A percentile compares a stretch with the other conserved stretches of the same genome.
Evolutionary conservation across 2,797 vertebrate genomes (phyloP).

Genomic region (Channa striata): DNA sequence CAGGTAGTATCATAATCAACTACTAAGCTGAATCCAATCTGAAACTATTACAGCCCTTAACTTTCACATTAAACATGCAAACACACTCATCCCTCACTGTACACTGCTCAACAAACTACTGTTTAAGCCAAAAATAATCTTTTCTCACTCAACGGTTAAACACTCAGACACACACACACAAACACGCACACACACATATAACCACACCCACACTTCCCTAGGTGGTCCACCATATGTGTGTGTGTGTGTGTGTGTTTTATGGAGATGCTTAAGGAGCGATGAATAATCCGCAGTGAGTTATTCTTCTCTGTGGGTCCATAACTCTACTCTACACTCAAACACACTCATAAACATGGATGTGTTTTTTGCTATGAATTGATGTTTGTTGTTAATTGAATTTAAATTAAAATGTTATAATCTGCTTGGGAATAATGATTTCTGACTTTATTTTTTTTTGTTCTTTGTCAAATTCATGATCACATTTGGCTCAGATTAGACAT

Average conservation of each 20-base stretch:
- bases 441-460: background rate
- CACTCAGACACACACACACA: slow-evolving; percentile 44
- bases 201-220: slow-evolving; percentile 65
- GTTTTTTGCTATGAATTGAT: background rate
- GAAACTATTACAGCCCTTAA: background rate
- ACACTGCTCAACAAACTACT: slow-evolving; percentile 8
- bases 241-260: slow-evolving; percentile 18
- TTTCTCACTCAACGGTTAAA: slow-evolving; percentile 49
- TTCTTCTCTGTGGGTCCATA: slow-evolving; percentile 50
- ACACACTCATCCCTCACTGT: background rate
- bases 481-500: slow-evolving; percentile 54
- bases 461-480: slow-evolving; percentile 15
- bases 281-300: slow-evolving; percentile 41
- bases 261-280: slow-evolving; percentile 25
- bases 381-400: background rate
- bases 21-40: background rate
- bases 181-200: slow-evolving; percentile 46
- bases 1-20: slow-evolving; percentile 74
- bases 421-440: background rate
- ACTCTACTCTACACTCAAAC: slow-evolving; percentile 42
- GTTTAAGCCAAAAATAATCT: slow-evolving; percentile 25
- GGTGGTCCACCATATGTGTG: slow-evolving; percentile 9
- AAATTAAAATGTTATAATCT: background rate
- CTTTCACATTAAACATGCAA: slow-evolving; percentile 19
- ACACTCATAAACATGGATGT: background rate